Evolutionary conservation across 2,113 vertebrate species (phyloP), one percentile per base, ranked within the genome.

Genomic region (Rhinogobius similis): DNA sequence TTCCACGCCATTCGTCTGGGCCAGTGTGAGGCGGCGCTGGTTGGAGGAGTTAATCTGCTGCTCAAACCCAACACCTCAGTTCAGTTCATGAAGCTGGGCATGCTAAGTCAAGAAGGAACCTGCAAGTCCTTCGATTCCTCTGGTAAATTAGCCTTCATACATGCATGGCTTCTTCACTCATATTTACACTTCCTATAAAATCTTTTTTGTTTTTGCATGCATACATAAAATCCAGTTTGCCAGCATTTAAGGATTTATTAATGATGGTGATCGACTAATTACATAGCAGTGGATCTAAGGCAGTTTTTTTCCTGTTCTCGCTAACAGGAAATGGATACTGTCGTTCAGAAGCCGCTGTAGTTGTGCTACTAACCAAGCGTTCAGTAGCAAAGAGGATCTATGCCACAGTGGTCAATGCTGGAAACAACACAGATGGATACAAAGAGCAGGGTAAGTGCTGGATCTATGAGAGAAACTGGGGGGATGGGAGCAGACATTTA

Each of bases 1-100:
- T 98, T 93, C 75, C 93, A 96, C 2, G 96, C 96, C 75, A 95
- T 99, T 61, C 78, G 72, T 4, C 85, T 89, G 0, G 96, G 97
- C 8, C 84, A 72, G 5, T 98, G 96, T 79, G 88, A 94, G 0
- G 82, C 94, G 0, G 98, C 98, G 38, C 78, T 99, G 0, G 96
- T 97, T 27, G 96, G 96, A 0, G 98, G 98, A 18, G 94, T 96
- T 77, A 98, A 96, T 68, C 0, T 98, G 44, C 72, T 98, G 50
- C 92, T 99, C 32, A 99, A 98, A 80, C 98, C 97, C 46, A 95
- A 94, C 91, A 98, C 96, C 20, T 98, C 98, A 0, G 93, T 99
- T 68, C 98, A 99, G 87, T 99, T 99, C 86, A 94, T 98, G 96
- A 98, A 95, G 61, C 88, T 99, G 75, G 97, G 97, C 62, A 94